Percentiles rank a stretch among this genome's conserved stretches.
phyloP scores from a whole-genome alignment of 2,888 invertebrate genomes.

The Hyalella azteca region DNA sequence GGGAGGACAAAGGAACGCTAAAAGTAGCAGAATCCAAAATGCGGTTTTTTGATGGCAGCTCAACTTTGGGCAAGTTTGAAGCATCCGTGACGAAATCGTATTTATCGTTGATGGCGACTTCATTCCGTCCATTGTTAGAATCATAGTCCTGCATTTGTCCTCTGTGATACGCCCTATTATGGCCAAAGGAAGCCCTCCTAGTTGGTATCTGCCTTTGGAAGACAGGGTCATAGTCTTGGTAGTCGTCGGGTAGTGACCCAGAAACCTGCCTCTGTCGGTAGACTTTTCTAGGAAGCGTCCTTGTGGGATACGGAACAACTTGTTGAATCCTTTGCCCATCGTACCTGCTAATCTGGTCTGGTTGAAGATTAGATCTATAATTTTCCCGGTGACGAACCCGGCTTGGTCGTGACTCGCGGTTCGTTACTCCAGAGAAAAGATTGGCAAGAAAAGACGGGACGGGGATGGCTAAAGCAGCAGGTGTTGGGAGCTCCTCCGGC shows the following conservation, averaged over 20 bases:
- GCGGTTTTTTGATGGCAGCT: background rate
- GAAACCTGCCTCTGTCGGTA: background rate
- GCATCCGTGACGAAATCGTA: conserved; percentile 21
- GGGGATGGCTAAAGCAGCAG: background rate
- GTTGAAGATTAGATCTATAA: background rate
- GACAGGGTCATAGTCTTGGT: background rate
- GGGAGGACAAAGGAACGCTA: background rate
- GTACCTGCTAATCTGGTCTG: background rate
- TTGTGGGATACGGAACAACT: background rate
- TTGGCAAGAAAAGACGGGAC: conserved; percentile 16
- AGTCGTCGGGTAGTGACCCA: background rate
- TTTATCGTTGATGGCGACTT: background rate
- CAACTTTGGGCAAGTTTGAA: background rate
- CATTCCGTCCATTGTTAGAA: background rate
- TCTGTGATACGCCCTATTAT: background rate
- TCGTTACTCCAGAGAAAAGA: background rate
- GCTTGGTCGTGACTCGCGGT: background rate
- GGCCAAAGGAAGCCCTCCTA: background rate
- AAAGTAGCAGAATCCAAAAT: background rate
- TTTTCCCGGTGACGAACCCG: background rate
- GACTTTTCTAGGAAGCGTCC: background rate
- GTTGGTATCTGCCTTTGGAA: background rate
- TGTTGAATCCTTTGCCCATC: background rate
- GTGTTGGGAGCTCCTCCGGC: background rate
- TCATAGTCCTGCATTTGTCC: background rate